These are phyloP conservation scores for Scatophagus argus DNA, from an alignment of 2,113 vertebrate species.

Conservation along the genomic window DNA sequence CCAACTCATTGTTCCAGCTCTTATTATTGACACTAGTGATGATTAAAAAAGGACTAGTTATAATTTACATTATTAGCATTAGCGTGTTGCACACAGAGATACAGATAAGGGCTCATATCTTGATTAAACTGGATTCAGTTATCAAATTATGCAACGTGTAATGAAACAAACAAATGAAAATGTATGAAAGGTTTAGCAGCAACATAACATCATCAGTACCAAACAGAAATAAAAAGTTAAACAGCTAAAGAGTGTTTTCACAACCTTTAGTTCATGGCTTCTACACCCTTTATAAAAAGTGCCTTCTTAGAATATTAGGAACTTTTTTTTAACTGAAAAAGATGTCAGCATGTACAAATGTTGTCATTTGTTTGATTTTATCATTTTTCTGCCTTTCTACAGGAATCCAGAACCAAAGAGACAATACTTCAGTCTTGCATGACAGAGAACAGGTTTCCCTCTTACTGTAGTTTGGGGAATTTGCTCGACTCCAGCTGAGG, in stretches of 20 bases:
- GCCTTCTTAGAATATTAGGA: not conserved
- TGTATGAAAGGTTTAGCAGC: not conserved
- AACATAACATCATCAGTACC: not conserved
- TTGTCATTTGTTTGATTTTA: not conserved
- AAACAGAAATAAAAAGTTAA: not conserved
- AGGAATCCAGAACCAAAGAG: conserved; percentile 43
- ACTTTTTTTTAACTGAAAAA: not conserved
- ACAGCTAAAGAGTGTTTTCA: not conserved
- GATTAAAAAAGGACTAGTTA: not conserved
- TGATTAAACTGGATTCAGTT: not conserved
- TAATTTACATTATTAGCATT: not conserved
- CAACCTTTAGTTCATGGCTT: not conserved
- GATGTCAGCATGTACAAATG: not conserved
- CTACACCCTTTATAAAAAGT: not conserved
- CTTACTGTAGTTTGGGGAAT: not conserved
- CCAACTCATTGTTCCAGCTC: not conserved
- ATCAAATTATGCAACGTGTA: no score
- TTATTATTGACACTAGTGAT: not conserved
- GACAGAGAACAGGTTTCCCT: conserved; percentile 66
- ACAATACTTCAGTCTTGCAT: conserved; percentile 41
- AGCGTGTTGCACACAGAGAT: not conserved
- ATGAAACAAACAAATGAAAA: not conserved
- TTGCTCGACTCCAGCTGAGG: not conserved
- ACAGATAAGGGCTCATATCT: not conserved
- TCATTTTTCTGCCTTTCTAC: conserved; percentile 30